phyloP scores from a whole-genome alignment of 2,888 invertebrate genomes.

The Mythimna ferrago region DNA sequence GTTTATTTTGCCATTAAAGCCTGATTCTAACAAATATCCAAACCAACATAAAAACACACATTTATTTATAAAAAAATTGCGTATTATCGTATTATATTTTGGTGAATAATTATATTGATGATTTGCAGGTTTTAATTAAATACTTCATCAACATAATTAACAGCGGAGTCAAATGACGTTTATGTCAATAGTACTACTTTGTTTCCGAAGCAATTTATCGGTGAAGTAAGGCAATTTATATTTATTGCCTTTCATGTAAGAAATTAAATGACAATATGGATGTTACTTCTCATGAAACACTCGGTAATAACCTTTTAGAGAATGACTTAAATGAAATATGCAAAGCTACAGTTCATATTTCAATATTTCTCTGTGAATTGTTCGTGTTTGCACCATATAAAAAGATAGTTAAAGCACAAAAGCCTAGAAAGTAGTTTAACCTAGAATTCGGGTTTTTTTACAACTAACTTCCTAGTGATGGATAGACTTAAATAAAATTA shows the following conservation, averaged over 20 bases:
- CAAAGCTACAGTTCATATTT: too few species aligned
- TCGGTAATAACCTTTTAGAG: too few species aligned
- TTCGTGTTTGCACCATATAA: too few species aligned
- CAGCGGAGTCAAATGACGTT: slow-evolving; percentile 3
- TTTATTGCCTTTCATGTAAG: slow-evolving; percentile 19
- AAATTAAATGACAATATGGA: background rate
- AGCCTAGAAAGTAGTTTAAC: too few species aligned
- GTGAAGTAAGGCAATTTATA: slow-evolving; percentile 16
- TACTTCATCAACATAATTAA: slow-evolving; percentile 4
- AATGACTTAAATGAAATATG: too few species aligned
- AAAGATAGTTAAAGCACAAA: too few species aligned
- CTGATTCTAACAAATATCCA: background rate
- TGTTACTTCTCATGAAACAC: background rate
- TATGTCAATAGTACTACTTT: slow-evolving; percentile 23
- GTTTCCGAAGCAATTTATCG: too few species aligned
- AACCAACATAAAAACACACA: background rate
- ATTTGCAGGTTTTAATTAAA: background rate
- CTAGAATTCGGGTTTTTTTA: too few species aligned
- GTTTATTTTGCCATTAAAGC: background rate
- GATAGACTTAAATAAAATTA: too few species aligned
- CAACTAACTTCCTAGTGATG: too few species aligned
- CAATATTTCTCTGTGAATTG: background rate
- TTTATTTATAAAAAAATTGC: too few species aligned
- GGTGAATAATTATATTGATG: background rate
- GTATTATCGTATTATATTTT: too few species aligned